A percentile compares a stretch with the other conserved stretches of the same genome.
phyloP scores from a whole-genome alignment of 2,888 invertebrate genomes.

The Hymenopus coronatus region DNA sequence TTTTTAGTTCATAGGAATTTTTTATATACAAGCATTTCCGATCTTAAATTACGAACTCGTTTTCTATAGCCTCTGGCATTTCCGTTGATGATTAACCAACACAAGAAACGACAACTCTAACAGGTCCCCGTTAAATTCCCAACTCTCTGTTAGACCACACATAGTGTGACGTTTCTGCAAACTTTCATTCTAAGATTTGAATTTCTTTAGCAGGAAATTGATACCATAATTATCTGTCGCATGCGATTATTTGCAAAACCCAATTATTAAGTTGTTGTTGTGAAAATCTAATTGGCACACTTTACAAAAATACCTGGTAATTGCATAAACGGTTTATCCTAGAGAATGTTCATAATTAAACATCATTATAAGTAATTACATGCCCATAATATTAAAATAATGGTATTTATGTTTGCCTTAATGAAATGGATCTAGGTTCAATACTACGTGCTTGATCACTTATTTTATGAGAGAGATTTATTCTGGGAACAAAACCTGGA shows the following conservation, averaged over 20 bases:
- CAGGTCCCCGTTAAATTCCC: neutral
- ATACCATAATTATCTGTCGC: neutral
- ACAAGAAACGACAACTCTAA: neutral
- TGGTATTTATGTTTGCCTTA: too few relatives aligned
- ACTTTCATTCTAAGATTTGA: neutral
- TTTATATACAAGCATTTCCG: too few relatives aligned
- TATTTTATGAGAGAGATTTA: too few relatives aligned
- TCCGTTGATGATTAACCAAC: neutral
- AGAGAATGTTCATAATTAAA: neutral
- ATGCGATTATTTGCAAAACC: neutral
- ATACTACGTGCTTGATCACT: too few relatives aligned
- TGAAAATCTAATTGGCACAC: neutral
- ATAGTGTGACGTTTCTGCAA: neutral
- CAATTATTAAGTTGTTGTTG: neutral
- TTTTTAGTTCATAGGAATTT: too few relatives aligned
- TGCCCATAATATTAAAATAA: too few relatives aligned
- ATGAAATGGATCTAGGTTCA: too few relatives aligned
- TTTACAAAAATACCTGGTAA: neutral
- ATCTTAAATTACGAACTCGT: too few relatives aligned
- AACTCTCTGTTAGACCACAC: neutral
- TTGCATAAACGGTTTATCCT: neutral
- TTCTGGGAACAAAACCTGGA: too few relatives aligned
- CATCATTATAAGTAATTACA: neutral
- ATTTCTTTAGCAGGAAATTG: neutral
- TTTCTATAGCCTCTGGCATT: too few relatives aligned